A percentile compares a stretch with the other conserved stretches of the same genome.
phyloP scores from a whole-genome alignment of 2,797 vertebrate genomes.

The Pagetopsis macropterus region DNA sequence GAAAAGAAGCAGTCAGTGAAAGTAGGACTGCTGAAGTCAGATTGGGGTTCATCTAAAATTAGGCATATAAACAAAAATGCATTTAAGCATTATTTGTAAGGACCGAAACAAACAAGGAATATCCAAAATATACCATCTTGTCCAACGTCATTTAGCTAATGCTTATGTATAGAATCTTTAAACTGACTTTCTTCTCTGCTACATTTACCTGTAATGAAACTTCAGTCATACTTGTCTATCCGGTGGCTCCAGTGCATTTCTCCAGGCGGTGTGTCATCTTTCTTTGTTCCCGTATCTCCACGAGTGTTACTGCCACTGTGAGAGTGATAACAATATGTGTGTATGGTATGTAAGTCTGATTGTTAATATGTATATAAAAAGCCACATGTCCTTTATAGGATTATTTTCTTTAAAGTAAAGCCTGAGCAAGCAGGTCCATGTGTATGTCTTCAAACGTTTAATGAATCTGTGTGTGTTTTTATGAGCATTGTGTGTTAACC shows the following conservation, averaged over 20 bases:
- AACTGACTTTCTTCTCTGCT: neutral
- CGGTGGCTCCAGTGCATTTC: neutral
- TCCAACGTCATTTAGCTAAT: neutral
- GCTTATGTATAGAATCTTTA: neutral
- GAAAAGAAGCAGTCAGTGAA: neutral
- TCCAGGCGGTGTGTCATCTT: conserved; percentile 4
- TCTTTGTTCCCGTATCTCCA: conserved; percentile 27
- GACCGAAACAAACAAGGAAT: neutral
- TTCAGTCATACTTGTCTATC: neutral
- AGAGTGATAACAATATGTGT: conserved; percentile 25
- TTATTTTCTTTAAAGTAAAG: conserved; percentile 2
- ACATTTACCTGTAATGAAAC: neutral
- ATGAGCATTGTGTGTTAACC: neutral
- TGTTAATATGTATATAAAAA: neutral
- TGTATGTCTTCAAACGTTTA: neutral
- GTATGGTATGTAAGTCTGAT: neutral
- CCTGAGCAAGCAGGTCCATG: neutral
- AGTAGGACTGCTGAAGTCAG: neutral
- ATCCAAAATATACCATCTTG: neutral
- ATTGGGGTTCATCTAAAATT: neutral
- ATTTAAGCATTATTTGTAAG: neutral
- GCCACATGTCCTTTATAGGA: neutral
- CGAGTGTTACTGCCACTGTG: conserved; percentile 2
- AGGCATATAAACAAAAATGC: neutral
- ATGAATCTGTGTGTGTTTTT: neutral